Evolutionary conservation across 1,140 invertebrate species (phyloP), one percentile per base, ranked within the genome.

Genomic region (Drosophila carrolli): DNA sequence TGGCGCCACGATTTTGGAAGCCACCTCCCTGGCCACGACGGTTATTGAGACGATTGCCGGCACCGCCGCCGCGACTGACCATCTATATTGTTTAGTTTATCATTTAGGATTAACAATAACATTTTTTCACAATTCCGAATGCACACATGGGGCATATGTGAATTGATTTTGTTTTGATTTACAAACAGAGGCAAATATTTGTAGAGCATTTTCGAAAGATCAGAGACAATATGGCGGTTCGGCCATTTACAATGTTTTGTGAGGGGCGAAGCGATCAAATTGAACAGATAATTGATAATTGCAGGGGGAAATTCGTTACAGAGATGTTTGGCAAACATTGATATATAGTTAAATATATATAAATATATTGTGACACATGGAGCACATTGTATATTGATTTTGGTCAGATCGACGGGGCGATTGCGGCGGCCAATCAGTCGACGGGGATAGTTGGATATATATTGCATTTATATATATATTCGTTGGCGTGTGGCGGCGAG

Each of bases 31-130:
- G 91, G 81, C 77, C 89, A 91, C 91, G 91, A 90, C 90, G 88
- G 88, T 92, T 92, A 81, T 92, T 92, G 67, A 86, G 78, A 85
- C 91, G 91, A 92, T 91, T 92, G 91, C 91, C 91, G 75, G 70
- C 84, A 89, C 91, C 91, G 79, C 81, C 83, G 37, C 83, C 81
- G 76, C 91, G 91, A 92, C 90, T 91, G 90, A 91, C 90, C 91
- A 92, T 90, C 90, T 92, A 86, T 60, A 71, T 72, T 44, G 35
- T 61, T 46, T 56, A 14, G 62, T 65, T 37, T 5, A 32, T 46
- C 16, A 46, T 66, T 66, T 37, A 14, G 23, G 50, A 53, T 53
- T 53, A 11, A 61, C 35, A 53, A 37, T 19, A 63, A 47, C 43
- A 58, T 29, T 46, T 56, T 32, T 5, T 13, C 23, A 44, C 55